Evolutionary conservation across 2,797 vertebrate genomes (phyloP).

Genomic region (Oophaga sylvatica): DNA sequence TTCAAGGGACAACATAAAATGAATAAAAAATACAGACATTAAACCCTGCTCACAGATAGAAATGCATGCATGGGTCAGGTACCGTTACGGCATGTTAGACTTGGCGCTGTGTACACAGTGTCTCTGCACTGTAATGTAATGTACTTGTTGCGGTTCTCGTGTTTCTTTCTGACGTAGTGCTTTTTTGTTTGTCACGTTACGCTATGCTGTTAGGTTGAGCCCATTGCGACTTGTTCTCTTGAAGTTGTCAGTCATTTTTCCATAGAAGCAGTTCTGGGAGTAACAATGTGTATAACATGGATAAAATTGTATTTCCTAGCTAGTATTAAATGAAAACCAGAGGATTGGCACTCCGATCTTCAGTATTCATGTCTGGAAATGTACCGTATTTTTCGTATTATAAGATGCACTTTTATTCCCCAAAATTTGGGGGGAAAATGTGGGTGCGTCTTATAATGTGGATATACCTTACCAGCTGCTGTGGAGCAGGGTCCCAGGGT

Average conservation of each 20-base stretch:
- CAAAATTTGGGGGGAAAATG: no score
- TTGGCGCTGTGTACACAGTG: not conserved
- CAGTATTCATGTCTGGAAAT: not conserved
- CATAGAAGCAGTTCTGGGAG: not conserved
- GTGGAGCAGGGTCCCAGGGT: no score
- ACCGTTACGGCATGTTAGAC: not conserved
- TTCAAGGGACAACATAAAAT: constrained; percentile 58
- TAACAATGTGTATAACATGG: not conserved
- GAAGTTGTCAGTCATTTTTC: no score
- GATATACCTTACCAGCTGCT: no score
- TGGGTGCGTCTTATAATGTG: no score
- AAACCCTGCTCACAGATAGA: constrained; percentile 2
- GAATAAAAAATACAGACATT: constrained; percentile 23
- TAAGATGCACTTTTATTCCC: no score
- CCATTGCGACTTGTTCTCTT: not conserved
- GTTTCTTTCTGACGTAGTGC: not conserved
- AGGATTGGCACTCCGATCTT: not conserved
- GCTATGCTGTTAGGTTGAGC: not conserved
- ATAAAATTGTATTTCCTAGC: not conserved
- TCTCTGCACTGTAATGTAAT: not conserved
- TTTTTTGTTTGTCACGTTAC: not conserved
- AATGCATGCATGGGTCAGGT: not conserved
- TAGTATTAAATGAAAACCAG: not conserved
- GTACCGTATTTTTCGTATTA: not conserved
- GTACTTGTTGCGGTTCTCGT: not conserved